A percentile compares a stretch with the other conserved stretches of the same genome.
These are phyloP conservation scores for Macrosteles quadrilineatus DNA, from an alignment of 1,140 invertebrate species.

Conservation along the genomic window DNA sequence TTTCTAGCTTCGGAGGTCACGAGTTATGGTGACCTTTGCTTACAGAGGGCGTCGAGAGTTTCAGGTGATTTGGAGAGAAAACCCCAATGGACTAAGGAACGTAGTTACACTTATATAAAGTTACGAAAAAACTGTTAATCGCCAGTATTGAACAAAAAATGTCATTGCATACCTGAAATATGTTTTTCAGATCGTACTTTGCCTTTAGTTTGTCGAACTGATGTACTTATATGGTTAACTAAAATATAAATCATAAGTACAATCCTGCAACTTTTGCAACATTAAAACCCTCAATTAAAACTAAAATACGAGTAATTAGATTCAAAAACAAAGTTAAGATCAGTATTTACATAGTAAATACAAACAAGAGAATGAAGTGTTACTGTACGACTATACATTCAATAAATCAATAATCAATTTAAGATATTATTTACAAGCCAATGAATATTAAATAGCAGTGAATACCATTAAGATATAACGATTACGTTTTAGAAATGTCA, in stretches of 20 bases:
- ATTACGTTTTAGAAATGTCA: too few species aligned
- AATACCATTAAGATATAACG: too few species aligned
- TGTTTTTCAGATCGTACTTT: neutral
- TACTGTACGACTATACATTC: too few species aligned
- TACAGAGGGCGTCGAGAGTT: neutral
- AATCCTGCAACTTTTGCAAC: too few species aligned
- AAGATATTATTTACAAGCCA: too few species aligned
- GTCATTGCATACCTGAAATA: neutral
- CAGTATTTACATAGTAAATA: too few species aligned
- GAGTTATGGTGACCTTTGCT: conserved; percentile 21
- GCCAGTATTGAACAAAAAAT: neutral
- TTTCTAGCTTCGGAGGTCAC: neutral
- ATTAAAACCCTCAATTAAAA: too few species aligned
- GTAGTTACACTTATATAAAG: neutral
- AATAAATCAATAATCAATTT: too few species aligned
- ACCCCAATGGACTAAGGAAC: neutral
- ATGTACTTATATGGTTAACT: neutral
- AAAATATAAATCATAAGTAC: neutral
- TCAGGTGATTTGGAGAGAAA: neutral
- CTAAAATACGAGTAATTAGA: too few species aligned
- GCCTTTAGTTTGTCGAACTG: neutral
- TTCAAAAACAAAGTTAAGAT: too few species aligned
- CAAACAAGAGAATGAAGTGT: too few species aligned
- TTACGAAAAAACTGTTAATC: neutral
- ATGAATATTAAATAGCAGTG: too few species aligned